Evolutionary conservation across 1,140 invertebrate species (phyloP).

Genomic region (Papilio xuthus): DNA sequence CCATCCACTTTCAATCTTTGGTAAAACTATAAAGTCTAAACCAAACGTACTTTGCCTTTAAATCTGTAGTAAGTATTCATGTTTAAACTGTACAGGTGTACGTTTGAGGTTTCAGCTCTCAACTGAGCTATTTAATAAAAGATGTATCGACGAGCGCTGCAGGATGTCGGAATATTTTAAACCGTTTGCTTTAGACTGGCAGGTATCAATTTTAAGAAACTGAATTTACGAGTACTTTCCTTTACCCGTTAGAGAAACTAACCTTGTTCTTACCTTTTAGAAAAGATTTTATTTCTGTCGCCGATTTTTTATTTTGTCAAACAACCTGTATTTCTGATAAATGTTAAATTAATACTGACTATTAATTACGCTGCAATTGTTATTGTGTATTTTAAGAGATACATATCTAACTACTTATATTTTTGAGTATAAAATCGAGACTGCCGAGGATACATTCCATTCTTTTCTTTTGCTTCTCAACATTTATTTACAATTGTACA

Average conservation of each 20-base stretch:
- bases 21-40: too few relatives aligned
- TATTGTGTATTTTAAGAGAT: too few relatives aligned
- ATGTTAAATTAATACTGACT: too few relatives aligned
- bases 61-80: neutral
- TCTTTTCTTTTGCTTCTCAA: too few relatives aligned
- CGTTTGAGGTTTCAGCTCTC: neutral
- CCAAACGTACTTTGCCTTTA: too few relatives aligned
- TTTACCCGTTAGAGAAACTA: conserved; percentile 3
- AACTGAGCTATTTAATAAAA: conserved; percentile 32
- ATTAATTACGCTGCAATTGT: too few relatives aligned
- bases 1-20: too few relatives aligned
- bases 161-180: conserved; percentile 12
- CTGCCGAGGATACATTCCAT: too few relatives aligned
- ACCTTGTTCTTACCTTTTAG: neutral
- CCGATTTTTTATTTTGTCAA: neutral
- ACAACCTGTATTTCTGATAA: too few relatives aligned
- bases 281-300: neutral
- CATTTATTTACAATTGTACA: neutral
- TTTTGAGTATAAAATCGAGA: too few relatives aligned
- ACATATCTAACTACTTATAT: too few relatives aligned
- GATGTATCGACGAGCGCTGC: conserved; percentile 15
- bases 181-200: conserved; percentile 7
- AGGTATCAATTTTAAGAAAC: conserved; percentile 24
- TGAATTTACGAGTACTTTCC: neutral
- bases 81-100: neutral